Evolutionary conservation across 1,140 invertebrate species (phyloP), one percentile per base, ranked within the genome.

Genomic region (Cyclargus thomasi): DNA sequence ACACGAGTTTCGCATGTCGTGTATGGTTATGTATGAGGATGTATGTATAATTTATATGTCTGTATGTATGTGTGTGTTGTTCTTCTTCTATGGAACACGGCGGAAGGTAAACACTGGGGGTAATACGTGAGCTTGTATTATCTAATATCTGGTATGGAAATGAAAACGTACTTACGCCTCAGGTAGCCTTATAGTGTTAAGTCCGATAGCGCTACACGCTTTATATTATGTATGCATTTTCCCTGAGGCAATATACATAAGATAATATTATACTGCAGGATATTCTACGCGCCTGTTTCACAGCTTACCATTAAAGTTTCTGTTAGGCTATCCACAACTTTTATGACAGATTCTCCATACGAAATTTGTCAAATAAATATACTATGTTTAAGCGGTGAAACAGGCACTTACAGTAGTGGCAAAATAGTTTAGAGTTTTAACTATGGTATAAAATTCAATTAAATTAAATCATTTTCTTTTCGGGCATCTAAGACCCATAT

Each of bases 141-240:
- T 70, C 68, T 70, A 53, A 10, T 63, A 72, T 65, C 68, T 70
- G 59, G 16, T 63, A 72, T 65, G 68, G 68, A 70, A 72, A 70
- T 72, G 68, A 70, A 70, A 66, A 70, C 65, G 68, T 66, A 68
- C 65, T 70, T 70, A 65, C 55, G 65, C 65, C 65, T 55, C 22
- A 69, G 71, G 71, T 70, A 67, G 65, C 63, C 20, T 18, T 18
- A 59, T 59, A 22, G 20, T 11, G 55, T 7, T 59, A 20, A 59
- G 55, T 6, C 35, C 65, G 57, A 68, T 68, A 71, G 62, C 55
- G 53, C n/a, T n/a, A n/a, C n/a, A n/a, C n/a, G n/a, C n/a, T n/a
- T 59, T 17, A 66, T 8, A 68, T 36, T 22, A 55, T 17, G n/a
- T 55, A 53, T 53, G 1, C 4, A 55, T 17, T 53, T 17, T 18